Base-by-base conservation (phyloP, 1,140 invertebrate species). In the Physella acuta region DNA sequence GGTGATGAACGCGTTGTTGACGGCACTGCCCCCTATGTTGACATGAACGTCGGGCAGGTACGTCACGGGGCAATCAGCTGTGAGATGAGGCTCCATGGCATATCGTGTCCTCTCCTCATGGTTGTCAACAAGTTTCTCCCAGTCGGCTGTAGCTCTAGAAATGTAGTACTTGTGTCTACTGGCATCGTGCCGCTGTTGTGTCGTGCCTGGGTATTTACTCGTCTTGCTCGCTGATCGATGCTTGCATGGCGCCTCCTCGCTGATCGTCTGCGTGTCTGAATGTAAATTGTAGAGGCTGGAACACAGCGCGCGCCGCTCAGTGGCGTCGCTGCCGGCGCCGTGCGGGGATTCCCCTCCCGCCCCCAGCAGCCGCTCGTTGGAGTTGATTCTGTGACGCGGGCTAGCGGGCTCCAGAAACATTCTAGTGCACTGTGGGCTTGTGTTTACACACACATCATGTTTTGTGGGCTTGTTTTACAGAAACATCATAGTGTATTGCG, bases 321-420 rank as follows among this genome's bases (percentile, higher is more conserved):
- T 56, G 34, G 34, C 63, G 31, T 30, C 31, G 49, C 53, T 61
- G 52, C 56, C 63, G 26, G 34, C 39, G 62, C 62, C 59, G 17
- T 44, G 61, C 62, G 37, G 60, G 61, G 34, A 68, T 26, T 33
- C 14, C 44, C 56, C 14, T 26, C 55, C 60, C 52, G 59, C 62
- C 26, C 34, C 69, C 14, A 77, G 71, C 34, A 76, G 70, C 64
- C 78, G 71, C 67, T 79, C 77, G n/a, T 75, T 79, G 44, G 80
- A 82, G 73, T 82, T 78, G 67, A 82, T 78, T 68, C 80, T 73
- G 56, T 71, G 67, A 17, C 70, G 76, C 62, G 73, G 66, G 74
- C 74, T 76, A 73, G 78, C 79, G 62, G 74, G 75, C 39, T 75
- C 79, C 30, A 80, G 79, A 52, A 78, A 68, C 30, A 82, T 72